Conservation (phyloP, 2,797 vertebrate species). For the Strix occidentalis region DNA sequence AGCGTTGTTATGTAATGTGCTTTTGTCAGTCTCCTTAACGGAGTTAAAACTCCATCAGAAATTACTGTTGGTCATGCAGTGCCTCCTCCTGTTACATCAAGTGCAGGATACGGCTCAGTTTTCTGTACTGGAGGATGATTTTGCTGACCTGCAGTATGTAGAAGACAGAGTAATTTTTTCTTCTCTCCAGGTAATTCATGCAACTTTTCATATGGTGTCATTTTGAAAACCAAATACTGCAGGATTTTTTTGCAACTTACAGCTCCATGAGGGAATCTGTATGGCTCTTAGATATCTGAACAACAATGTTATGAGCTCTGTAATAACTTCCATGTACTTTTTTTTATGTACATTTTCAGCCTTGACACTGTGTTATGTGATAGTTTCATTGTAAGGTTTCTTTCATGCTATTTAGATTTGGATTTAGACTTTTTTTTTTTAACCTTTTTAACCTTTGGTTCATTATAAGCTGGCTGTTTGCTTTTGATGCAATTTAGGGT, state of each 20-base stretch:
- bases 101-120: neutral
- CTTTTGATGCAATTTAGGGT: neutral
- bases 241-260: neutral
- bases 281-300: neutral
- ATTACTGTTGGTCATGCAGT: neutral
- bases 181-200: neutral
- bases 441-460: neutral
- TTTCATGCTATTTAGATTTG: neutral
- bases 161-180: neutral
- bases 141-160: neutral
- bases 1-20: fast-evolving
- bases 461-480: neutral
- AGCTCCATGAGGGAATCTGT: neutral
- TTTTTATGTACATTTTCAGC: neutral
- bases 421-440: neutral
- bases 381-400: neutral
- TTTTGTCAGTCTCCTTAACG: neutral
- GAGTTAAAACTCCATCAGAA: neutral
- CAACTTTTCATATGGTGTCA: neutral
- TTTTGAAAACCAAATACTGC: neutral
- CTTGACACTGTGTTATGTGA: fast-evolving
- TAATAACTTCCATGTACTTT: too few species aligned
- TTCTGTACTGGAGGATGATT: neutral
- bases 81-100: neutral
- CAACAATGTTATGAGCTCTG: neutral